phyloP scores from a whole-genome alignment of 2,113 vertebrate species.

The Fukomys damarensis region DNA sequence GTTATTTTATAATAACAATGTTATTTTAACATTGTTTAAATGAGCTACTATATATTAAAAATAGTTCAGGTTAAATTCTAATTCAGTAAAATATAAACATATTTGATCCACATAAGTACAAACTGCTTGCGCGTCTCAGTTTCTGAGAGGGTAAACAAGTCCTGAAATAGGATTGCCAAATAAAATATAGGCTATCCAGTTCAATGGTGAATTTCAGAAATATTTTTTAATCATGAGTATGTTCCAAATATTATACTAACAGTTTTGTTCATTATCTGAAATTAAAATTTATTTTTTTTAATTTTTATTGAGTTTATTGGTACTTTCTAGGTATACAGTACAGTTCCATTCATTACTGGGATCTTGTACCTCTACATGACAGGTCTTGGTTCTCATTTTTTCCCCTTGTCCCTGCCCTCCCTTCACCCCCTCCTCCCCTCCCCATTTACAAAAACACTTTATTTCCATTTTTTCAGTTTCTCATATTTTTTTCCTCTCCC shows the following conservation, averaged over 20 bases:
- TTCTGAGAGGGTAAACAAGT: conserved; percentile 28
- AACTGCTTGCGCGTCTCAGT: not conserved
- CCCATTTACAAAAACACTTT: too few relatives aligned
- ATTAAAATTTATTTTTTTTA: conserved; percentile 57
- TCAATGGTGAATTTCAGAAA: not conserved
- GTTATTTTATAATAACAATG: conserved; percentile 1
- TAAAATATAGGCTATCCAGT: not conserved
- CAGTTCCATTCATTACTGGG: too few relatives aligned
- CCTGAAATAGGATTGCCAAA: not conserved
- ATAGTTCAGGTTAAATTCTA: conserved; percentile 17
- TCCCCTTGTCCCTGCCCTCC: too few relatives aligned
- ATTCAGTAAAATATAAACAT: not conserved
- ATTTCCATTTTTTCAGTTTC: too few relatives aligned
- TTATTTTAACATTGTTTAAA: not conserved
- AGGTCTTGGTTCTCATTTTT: too few relatives aligned
- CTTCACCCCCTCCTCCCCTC: too few relatives aligned
- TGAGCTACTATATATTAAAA: not conserved
- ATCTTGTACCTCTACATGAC: too few relatives aligned
- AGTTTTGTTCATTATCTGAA: not conserved
- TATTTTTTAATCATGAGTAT: not conserved
- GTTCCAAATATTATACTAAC: not conserved
- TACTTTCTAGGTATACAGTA: too few relatives aligned
- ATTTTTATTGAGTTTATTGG: too few relatives aligned
- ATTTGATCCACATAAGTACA: not conserved
- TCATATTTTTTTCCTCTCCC: too few relatives aligned